These are phyloP conservation scores for Panurus biarmicus DNA, from an alignment of 2,113 vertebrate genomes.

Conservation along the genomic window DNA sequence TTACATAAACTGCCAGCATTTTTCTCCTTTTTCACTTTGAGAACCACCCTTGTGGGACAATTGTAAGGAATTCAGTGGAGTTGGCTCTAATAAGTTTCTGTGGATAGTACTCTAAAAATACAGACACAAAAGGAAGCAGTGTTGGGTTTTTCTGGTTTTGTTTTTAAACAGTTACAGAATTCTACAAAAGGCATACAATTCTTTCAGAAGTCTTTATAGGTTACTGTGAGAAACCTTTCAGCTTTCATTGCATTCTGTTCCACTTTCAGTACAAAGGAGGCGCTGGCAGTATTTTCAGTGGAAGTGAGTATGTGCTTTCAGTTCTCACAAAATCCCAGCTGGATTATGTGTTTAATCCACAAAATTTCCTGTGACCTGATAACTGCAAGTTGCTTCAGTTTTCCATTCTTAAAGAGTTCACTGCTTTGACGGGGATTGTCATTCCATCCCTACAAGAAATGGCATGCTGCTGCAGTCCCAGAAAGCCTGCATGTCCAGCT, in stretches of 20 bases:
- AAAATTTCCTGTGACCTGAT: neutral
- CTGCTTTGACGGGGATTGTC: neutral
- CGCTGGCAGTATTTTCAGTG: neutral
- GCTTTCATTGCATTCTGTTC: neutral
- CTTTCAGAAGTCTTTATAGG: neutral
- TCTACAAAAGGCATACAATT: neutral
- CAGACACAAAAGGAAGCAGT: neutral
- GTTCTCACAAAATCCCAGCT: neutral
- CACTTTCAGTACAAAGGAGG: neutral
- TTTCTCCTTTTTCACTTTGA: slow-evolving; percentile 15
- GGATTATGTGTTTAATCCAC: neutral
- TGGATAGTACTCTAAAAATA: neutral
- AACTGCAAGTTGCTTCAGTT: neutral
- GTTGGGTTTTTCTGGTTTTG: neutral
- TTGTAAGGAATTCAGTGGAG: slow-evolving; percentile 16
- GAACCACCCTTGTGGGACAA: slow-evolving; percentile 13
- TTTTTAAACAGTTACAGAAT: neutral
- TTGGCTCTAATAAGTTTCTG: neutral
- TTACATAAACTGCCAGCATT: slow-evolving; percentile 2
- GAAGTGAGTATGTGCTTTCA: neutral
- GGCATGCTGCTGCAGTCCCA: neutral
- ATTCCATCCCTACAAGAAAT: neutral
- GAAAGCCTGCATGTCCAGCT: neutral
- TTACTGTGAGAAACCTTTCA: neutral
- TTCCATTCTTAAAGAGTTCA: neutral